Evolutionary conservation across 2,888 invertebrate genomes (phyloP), one percentile per base, ranked within the genome.

Genomic region (Spilosoma lubricipeda): DNA sequence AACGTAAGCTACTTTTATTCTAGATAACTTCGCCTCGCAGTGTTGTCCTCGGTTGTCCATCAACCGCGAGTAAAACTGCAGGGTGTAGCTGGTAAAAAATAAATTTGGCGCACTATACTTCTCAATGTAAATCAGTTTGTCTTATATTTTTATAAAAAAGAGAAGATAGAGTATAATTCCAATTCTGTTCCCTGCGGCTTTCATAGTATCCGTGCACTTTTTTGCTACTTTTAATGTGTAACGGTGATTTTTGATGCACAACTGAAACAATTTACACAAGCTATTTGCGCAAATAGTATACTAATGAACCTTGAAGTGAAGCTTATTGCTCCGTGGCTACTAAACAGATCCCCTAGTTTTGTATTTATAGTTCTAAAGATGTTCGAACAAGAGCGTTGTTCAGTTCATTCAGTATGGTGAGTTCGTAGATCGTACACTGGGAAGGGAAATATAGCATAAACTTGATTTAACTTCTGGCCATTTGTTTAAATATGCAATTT

Each of bases 331-430:
- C 52, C 52, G 56, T 71, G 36, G 36, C 52, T 36, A 63, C 70
- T 36, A 64, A 18, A 20, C 30, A 15, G 30, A 36, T 48, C 30
- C 59, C 15, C 15, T 20, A 48, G 39, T 66, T 71, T 15, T 33
- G 45, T 75, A 77, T 82, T 82, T 72, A 74, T 80, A 82, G 77
- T 73, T 72, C 70, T 73, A 66, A 67, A 71, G 66, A 71, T 75
- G 75, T 82, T 79, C 73, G 68, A 69, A 65, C 56, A 23, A 65
- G 63, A 56, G 77, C 56, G 73, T 80, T 64, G 30, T 70, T 48
- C 48, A 20, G 27, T 45, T 27, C 42, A 76, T 81, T 69, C 7
- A 20, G 52, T 76, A 36, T 42, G 59, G 69, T 64, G 70, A 56
- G 42, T 48, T 66, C 71, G 72, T 69, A 52, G 39, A 39, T 39